Evolutionary conservation across 2,888 invertebrate genomes (phyloP), one percentile per base, ranked within the genome.

Genomic region (Harpagoxenus sublaevis): DNA sequence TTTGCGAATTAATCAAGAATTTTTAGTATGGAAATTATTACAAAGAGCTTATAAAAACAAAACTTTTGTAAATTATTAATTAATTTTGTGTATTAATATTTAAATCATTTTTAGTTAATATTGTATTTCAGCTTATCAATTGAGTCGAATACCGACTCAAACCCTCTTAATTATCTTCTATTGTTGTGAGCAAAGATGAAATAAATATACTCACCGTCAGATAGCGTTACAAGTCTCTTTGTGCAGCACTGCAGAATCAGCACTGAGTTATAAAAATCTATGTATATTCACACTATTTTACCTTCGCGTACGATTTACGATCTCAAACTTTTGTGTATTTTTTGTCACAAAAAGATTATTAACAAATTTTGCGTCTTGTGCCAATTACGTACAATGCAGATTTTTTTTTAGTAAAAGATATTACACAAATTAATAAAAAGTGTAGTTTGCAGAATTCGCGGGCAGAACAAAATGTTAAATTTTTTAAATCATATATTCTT

Each of bases 61-160:
- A 3, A 31, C 31, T 31, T 31, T 31, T 31, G 31, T 31, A 31
- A 31, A 31, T 31, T 31, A 3, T 31, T 31, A 70, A 70, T 51
- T 70, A 5, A 60, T 31, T 60, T 15, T 10, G 15, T 35, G 35
- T 42, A 48, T 6, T 6, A 45, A 28, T 23, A 23, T 23, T 23
- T 23, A 23, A 23, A 23, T 23, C 23, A 23, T 23, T 23, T 23
- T 23, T 23, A 23, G 23, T 23, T 23, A 23, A 23, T 23, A 23
- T 23, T 23, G 23, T 8, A 23, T 10, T 45, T 75, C 23, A 42
- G 28, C 3, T 78, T 78, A 78, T 55, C 77, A 55, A 42, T 18
- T 31, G 77, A 78, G 77, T 12, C 39, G 2, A 39, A 65, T 65
- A 42, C 53, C 77, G 39, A 77, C n/a, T 53, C 8, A 39, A 28